Conservation (phyloP, 2,797 vertebrate species). For the Leontopithecus rosalia region DNA sequence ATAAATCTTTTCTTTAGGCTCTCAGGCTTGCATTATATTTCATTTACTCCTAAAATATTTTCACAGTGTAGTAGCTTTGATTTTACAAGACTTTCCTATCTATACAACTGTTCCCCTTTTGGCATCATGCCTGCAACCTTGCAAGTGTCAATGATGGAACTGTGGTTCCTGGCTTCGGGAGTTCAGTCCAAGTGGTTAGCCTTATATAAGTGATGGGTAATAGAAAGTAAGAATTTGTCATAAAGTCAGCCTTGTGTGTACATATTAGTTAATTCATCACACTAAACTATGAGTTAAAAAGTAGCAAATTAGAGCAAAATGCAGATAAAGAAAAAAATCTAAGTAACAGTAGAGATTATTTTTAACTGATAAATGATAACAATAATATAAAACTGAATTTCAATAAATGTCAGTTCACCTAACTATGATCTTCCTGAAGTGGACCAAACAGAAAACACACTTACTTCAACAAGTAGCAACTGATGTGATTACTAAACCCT, state of each 20-base stretch:
- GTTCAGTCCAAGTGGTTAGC: not conserved
- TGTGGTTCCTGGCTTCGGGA: not conserved
- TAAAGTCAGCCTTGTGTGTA: not conserved
- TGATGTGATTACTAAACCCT: not conserved
- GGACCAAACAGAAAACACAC: not conserved
- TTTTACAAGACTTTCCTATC: not conserved
- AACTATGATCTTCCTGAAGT: not conserved
- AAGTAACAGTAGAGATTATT: not conserved
- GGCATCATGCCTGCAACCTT: not conserved
- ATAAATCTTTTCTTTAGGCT: conserved; percentile 13
- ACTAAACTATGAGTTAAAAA: not conserved
- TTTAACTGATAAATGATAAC: not conserved
- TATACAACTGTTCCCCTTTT: not conserved
- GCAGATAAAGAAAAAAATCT: not conserved
- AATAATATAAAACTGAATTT: conserved; percentile 11
- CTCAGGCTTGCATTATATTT: not conserved
- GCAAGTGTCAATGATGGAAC: not conserved
- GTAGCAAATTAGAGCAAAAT: conserved; percentile 24
- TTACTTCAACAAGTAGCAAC: not conserved
- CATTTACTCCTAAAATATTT: not conserved
- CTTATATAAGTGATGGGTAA: not conserved
- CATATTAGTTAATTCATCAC: not conserved
- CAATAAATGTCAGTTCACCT: not conserved
- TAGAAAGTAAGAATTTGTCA: not conserved
- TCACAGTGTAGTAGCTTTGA: not conserved